Base-by-base conservation (phyloP, 1,140 invertebrate species). In the Caenorhabditis briggsae region DNA sequence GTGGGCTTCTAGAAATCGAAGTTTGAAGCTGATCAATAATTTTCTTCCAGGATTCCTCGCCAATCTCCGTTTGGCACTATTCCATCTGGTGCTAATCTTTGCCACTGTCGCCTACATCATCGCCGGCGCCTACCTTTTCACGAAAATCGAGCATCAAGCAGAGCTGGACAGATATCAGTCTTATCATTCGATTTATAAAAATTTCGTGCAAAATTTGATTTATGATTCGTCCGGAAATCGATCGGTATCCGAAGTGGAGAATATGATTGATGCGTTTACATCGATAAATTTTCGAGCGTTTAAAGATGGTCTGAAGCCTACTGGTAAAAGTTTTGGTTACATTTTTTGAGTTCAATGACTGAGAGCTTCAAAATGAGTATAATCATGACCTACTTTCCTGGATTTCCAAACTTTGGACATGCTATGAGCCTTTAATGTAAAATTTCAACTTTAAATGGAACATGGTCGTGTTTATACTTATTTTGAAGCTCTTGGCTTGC, bases 101-200 rank as follows among this genome's bases (percentile, higher is more conserved):
- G 70, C 70, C 70, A 78, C 70, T 2, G 70, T 78, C n/a, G 70
- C 70, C 46, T 78, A 78, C n/a, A 78, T 78, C 46, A 78, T 78
- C 46, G 70, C 70, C 18, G 70, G 70, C 18, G 70, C 70, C 1
- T 78, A 78, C 23, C 46, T 78, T 3, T 78, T 78, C 70, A 78
- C 70, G 0, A 78, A 78, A n/a, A 78, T 78, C 46, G 70, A 78
- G 46, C 70, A 78, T 50, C 70, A 78, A 41, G 70, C 70, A n/a
- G 70, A 78, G 23, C 14, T 78, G 46, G 70, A 78, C 50, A 46
- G 70, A 25, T 78, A 78, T n/a, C 70, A 78, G 46, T 78, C 70
- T 11, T 78, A 78, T 78, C 70, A 78, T 50, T 11, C 70, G 9
- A 78, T 78, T 5, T 78, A 78, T 23, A 16, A 46, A 23, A 53